phyloP scores from a whole-genome alignment of 2,888 invertebrate genomes.

The Latheticus oryzae region DNA sequence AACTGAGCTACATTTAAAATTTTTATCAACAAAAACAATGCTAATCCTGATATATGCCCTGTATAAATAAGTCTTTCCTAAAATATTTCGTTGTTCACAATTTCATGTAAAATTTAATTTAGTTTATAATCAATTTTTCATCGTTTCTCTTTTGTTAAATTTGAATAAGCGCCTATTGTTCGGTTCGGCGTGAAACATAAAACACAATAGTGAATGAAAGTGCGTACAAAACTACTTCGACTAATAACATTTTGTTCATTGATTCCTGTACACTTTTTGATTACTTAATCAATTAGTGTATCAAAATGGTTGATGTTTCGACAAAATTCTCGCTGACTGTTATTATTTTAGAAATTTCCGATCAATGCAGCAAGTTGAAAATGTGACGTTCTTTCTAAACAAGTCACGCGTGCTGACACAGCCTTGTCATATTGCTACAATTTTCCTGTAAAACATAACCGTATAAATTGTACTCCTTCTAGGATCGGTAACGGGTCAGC shows the following conservation, averaged over 20 bases:
- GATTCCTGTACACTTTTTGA: too few relatives aligned
- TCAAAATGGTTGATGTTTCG: too few relatives aligned
- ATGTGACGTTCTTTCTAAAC: constrained; percentile 44
- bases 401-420: constrained; percentile 54
- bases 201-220: constrained; percentile 9
- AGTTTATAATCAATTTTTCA: constrained; percentile 24
- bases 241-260: too few relatives aligned
- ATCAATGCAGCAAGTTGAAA: constrained; percentile 10
- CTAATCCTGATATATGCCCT: too few relatives aligned
- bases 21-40: too few relatives aligned
- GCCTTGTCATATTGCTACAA: constrained; percentile 50
- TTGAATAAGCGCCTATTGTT: constrained; percentile 16
- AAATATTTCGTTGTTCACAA: too few relatives aligned
- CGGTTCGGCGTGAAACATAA: constrained; percentile 1
- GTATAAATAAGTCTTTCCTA: too few relatives aligned
- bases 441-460: constrained; percentile 52
- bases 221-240: constrained; percentile 9
- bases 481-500: constrained; percentile 45
- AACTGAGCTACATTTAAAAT: too few relatives aligned
- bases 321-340: too few relatives aligned
- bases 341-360: too few relatives aligned
- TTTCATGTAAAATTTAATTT: too few relatives aligned
- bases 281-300: constrained; percentile 10
- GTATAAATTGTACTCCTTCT: constrained; percentile 50
- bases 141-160: constrained; percentile 11